A percentile compares a stretch with the other conserved stretches of the same genome.
phyloP scores from a whole-genome alignment of 1,140 invertebrate genomes.

The Holcopasites calliopsidis region DNA sequence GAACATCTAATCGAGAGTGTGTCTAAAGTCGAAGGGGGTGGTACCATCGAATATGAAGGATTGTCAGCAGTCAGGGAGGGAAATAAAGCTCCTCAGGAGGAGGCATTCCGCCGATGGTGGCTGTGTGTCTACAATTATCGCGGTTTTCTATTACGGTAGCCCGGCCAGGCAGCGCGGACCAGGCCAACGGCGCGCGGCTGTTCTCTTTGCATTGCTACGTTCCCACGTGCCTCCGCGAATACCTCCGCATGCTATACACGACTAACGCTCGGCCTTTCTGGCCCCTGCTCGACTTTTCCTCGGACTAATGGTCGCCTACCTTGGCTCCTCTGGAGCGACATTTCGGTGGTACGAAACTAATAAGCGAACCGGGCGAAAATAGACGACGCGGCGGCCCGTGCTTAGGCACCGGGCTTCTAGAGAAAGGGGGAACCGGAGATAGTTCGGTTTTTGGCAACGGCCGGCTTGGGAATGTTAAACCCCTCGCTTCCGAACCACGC shows the following conservation, averaged over 20 bases:
- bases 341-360: conserved; percentile 49
- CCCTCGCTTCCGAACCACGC: conserved; percentile 23
- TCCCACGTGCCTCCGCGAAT: conserved; percentile 55
- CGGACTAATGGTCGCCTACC: conserved; percentile 50
- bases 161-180: conserved; percentile 47
- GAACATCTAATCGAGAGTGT: no score
- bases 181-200: conserved; percentile 40
- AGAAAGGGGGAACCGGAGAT: no score
- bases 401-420: no score
- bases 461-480: conserved; percentile 29
- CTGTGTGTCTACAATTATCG: conserved; percentile 55
- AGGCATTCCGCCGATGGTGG: conserved; percentile 47
- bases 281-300: conserved; percentile 45
- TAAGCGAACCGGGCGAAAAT: conserved; percentile 45
- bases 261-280: conserved; percentile 48
- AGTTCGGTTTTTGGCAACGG: conserved; percentile 4
- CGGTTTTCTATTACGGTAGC: conserved; percentile 55
- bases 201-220: conserved; percentile 55
- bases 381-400: background rate
- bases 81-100: conserved; percentile 31
- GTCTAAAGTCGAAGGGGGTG: no score
- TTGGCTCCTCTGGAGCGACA: conserved; percentile 43
- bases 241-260: conserved; percentile 44
- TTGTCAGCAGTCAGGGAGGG: conserved; percentile 8
- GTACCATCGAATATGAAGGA: background rate